Evolutionary conservation across 2,888 invertebrate genomes (phyloP), one percentile per base, ranked within the genome.

Genomic region (Lissonota sp.): DNA sequence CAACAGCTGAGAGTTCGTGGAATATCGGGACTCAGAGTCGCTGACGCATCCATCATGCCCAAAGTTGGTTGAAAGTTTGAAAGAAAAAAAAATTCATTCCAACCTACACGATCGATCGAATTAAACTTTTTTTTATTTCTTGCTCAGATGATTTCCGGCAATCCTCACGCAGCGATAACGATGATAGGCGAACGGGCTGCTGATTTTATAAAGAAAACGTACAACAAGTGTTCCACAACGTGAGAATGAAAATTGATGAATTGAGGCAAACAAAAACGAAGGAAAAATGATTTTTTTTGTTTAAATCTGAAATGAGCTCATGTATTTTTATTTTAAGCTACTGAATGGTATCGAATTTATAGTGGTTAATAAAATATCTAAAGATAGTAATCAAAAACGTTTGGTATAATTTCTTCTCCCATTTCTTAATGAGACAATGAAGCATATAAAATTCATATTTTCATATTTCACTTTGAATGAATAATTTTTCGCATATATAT

Each of bases 1-100:
- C 94, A 95, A 82, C 94, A 95, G 89, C 93, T 97, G 1, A 93
- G 91, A 83, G 95, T 96, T 0, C 93, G 95, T 84, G 96, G 96
- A 0, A 92, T 96, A 12, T 88, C 93, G 80, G 95, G 95, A 37
- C 81, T 92, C 40, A 87, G 92, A 44, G 87, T 92, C 1, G 93
- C 94, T 2, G 95, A 95, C 83, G 94, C 94, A 0, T 95, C 95
- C 0, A 92, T 95, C 37, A 94, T 94, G 93, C 95, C 95, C 89
- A 91, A 4, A 91, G 95, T 94, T 87, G 91, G 90, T 64, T 7
- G 44, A 39, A 3, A 16, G 16, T 16, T 42, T n/a, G n/a, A n/a
- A n/a, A 51, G 39, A 16, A 40, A 8, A 14, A 6, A 63, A 14
- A 10, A 40, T 6, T 55, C 37, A 37, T 39, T 37, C 16, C 10